Percentiles rank a stretch among this genome's conserved stretches.
phyloP scores from a whole-genome alignment of 53 echinoderm and acorn worm genomes.

The Glandiceps talaboti region DNA sequence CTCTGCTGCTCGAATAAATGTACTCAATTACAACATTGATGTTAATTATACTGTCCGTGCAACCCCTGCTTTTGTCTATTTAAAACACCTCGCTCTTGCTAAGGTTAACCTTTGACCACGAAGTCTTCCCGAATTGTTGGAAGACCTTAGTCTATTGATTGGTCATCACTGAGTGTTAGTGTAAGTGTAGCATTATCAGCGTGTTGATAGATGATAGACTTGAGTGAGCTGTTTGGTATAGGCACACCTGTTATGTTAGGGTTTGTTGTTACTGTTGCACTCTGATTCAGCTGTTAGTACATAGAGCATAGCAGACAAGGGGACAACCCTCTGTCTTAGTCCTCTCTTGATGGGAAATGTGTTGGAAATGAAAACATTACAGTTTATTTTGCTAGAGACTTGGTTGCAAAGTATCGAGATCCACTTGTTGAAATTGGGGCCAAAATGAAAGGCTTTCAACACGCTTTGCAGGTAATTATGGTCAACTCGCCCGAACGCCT shows the following conservation, averaged over 20 bases:
- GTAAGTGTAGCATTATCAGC: conserved; percentile 27
- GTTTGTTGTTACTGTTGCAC: conserved; percentile 6
- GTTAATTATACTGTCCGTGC: no score
- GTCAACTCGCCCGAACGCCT: conserved; percentile 32
- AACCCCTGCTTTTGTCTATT: no score
- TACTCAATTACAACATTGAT: no score
- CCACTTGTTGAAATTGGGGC: conserved; percentile 6
- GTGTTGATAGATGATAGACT: no score
- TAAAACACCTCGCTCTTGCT: no score
- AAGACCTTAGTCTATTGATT: no score
- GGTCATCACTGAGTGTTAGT: no score
- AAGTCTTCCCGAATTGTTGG: no score
- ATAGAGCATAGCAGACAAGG: conserved; percentile 9
- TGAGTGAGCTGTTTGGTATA: conserved; percentile 14
- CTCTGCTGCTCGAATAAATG: no score
- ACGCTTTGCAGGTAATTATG: conserved; percentile 4
- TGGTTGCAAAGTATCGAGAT: conserved; percentile 1
- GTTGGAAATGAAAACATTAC: conserved; percentile 19
- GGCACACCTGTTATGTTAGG: conserved; percentile 8
- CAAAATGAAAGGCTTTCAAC: conserved; percentile 6
- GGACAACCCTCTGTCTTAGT: conserved; percentile 4
- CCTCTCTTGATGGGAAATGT: conserved; percentile 1
- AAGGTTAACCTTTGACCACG: no score
- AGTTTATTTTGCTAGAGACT: conserved; percentile 1
- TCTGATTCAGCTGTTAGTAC: conserved; percentile 14